A percentile compares a stretch with the other conserved stretches of the same genome.
phyloP scores from a whole-genome alignment of 2,797 vertebrate genomes.

The Phoxinus dragarum region DNA sequence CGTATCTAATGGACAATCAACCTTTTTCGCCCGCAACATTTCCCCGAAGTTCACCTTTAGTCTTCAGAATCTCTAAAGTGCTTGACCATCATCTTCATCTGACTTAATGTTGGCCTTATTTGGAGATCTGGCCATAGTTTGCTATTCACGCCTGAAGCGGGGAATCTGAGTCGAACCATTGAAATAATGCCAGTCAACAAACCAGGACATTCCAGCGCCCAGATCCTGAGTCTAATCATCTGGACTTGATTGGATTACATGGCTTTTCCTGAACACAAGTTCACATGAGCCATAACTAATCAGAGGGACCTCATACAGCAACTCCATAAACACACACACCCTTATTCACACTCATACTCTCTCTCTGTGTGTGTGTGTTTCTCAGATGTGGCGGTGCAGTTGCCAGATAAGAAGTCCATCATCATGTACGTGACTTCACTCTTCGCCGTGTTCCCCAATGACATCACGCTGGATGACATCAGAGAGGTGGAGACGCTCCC shows the following conservation, averaged over 20 bases:
- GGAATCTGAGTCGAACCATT: not conserved
- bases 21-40: not conserved
- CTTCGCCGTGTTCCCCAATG: conserved; percentile 96
- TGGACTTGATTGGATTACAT: conserved; percentile 42
- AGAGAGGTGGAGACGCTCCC: conserved; percentile 96
- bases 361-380: not conserved
- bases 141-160: not conserved
- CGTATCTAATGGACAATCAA: not conserved
- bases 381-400: conserved; percentile 91
- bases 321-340: not conserved
- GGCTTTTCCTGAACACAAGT: conserved; percentile 42
- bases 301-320: conserved; percentile 30
- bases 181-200: conserved; percentile 43
- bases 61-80: not conserved
- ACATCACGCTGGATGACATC: conserved; percentile 95
- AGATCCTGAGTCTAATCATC: conserved; percentile 37
- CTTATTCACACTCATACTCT: conserved; percentile 23
- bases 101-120: not conserved
- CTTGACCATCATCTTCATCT: not conserved
- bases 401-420: conserved; percentile 99
- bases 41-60: fast-evolving
- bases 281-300: conserved; percentile 46
- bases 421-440: conserved; percentile 98
- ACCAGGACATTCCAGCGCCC: conserved; percentile 26
- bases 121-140: conserved; percentile 1